These are phyloP conservation scores for Astropecten irregularis DNA, from an alignment of 53 echinoderm and acorn worm species.

Conservation along the genomic window DNA sequence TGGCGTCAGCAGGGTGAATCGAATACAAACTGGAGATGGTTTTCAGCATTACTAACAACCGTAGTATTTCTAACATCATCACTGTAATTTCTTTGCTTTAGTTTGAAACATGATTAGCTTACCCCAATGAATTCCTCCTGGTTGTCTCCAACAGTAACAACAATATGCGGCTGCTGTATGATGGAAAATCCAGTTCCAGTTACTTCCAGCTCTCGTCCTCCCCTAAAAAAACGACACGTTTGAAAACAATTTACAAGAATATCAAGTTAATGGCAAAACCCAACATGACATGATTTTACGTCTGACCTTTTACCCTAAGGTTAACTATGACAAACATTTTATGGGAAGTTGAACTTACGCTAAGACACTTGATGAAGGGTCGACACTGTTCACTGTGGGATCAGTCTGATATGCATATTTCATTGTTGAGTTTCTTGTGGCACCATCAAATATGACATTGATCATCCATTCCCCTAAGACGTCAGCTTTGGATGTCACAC, in stretches of 20 bases:
- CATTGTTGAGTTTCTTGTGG: conserved; percentile 4
- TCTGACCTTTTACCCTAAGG: no score
- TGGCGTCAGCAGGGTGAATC: no score
- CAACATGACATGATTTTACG: background rate
- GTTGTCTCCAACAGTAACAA: background rate
- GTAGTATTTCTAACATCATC: no score
- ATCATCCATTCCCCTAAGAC: background rate
- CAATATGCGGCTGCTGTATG: conserved; percentile 53
- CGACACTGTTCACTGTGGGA: conserved; percentile 23
- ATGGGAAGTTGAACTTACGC: conserved; percentile 77
- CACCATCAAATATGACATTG: conserved; percentile 51
- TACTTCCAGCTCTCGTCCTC: conserved; percentile 51
- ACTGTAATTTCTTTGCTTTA: no score
- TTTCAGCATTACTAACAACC: no score
- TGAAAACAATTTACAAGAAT: background rate
- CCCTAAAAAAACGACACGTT: conserved; percentile 39
- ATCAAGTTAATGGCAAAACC: background rate
- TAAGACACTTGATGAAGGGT: conserved; percentile 27
- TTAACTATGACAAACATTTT: no score
- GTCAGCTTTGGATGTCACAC: conserved; percentile 14
- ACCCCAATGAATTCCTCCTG: conserved; percentile 1
- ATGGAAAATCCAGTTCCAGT: conserved; percentile 32
- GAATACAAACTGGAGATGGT: no score
- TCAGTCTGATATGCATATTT: conserved; percentile 29
- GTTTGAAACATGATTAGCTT: no score